Conservation (phyloP, 1,140 invertebrate species). For the Caenorhabditis inopinata region DNA sequence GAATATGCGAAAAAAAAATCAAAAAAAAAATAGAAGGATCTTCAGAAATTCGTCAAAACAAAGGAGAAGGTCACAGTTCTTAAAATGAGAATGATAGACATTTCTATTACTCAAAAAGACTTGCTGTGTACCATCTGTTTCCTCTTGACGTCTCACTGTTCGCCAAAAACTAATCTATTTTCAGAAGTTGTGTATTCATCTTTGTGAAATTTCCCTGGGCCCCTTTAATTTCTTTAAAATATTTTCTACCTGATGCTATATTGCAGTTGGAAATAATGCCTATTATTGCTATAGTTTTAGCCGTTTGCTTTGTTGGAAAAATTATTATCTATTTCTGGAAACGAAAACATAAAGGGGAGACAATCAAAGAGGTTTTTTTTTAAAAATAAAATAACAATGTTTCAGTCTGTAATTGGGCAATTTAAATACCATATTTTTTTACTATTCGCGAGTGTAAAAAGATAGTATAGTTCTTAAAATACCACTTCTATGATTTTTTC, state of each 20-base stretch:
- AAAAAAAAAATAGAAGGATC: neutral
- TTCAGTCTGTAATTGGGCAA: no score
- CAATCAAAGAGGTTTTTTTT: neutral
- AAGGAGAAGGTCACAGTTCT: neutral
- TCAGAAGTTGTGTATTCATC: neutral
- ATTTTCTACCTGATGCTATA: neutral
- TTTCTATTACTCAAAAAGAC: neutral
- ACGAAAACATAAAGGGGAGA: neutral
- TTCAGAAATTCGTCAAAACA: no score
- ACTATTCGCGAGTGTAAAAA: no score
- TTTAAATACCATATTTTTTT: no score
- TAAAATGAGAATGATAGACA: neutral
- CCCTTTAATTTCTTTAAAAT: neutral
- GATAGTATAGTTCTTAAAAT: no score
- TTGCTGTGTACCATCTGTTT: no score
- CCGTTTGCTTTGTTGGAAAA: slow-evolving; percentile 3
- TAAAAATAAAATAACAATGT: neutral
- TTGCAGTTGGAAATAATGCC: neutral
- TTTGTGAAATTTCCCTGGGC: neutral
- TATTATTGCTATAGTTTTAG: slow-evolving; percentile 12
- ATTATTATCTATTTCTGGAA: slow-evolving; percentile 18
- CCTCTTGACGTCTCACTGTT: no score
- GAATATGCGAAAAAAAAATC: neutral
- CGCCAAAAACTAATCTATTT: neutral
- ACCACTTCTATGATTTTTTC: no score